Evolutionary conservation across 2,113 vertebrate genomes (phyloP).

Genomic region (Gobio gobio): DNA sequence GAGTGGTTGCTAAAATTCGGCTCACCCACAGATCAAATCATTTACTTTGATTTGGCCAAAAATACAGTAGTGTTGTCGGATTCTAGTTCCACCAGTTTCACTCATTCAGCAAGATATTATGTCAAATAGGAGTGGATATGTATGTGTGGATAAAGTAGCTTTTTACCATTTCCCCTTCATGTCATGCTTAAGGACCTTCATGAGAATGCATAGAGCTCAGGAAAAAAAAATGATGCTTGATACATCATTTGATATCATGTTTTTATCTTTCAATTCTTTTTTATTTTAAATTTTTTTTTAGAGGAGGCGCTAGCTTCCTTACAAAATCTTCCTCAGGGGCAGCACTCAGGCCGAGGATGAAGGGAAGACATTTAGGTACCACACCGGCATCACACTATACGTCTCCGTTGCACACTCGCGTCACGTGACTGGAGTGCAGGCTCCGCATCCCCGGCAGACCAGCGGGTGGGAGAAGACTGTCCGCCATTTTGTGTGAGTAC

Average conservation of each 20-base stretch:
- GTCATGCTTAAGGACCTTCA: not conserved
- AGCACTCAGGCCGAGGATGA: not conserved
- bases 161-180: not conserved
- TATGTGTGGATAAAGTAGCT: too few species aligned
- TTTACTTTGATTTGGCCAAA: too few species aligned
- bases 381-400: conserved; percentile 54
- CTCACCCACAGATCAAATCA: too few species aligned
- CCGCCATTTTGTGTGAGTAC: conserved; percentile 81
- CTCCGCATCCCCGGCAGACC: conserved; percentile 62
- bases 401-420: conserved; percentile 66
- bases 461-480: conserved; percentile 66
- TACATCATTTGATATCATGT: not conserved
- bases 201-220: not conserved
- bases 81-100: not conserved
- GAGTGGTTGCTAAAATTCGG: too few species aligned
- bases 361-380: not conserved
- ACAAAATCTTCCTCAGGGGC: not conserved
- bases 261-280: not conserved
- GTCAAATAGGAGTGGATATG: too few species aligned
- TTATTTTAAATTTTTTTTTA: not conserved
- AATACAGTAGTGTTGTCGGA: too few species aligned
- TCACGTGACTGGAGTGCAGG: conserved; percentile 75
- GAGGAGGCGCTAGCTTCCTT: not conserved
- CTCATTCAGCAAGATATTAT: too few species aligned
- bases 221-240: not conserved